phyloP scores from a whole-genome alignment of 2,797 vertebrate species.

The Eptatretus atami region DNA sequence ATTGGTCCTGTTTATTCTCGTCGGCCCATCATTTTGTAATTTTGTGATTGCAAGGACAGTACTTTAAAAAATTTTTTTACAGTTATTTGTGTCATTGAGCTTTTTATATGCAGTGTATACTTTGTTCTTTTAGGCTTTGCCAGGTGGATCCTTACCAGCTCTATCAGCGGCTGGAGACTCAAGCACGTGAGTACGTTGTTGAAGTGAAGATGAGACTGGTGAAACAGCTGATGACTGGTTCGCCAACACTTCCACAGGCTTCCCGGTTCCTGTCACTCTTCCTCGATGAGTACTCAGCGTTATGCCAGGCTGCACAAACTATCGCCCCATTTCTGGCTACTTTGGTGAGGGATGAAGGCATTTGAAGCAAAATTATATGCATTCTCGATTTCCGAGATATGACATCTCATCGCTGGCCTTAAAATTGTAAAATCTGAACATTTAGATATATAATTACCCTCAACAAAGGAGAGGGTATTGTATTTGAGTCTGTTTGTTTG shows the following conservation, averaged over 20 bases:
- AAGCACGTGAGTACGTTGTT: conserved; percentile 70
- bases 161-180: conserved; percentile 86
- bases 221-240: conserved; percentile 43
- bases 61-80: too few species aligned
- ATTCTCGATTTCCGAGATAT: not conserved
- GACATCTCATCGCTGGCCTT: not conserved
- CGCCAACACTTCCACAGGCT: conserved; percentile 41
- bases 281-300: conserved; percentile 63
- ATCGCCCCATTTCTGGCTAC: conserved; percentile 86
- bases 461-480: too few species aligned
- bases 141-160: conserved; percentile 87
- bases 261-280: conserved; percentile 77
- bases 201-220: conserved; percentile 83
- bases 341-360: conserved; percentile 26
- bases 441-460: not conserved
- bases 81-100: too few species aligned
- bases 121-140: conserved; percentile 28
- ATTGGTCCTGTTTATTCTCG: too few species aligned
- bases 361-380: not conserved
- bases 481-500: too few species aligned
- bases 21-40: too few species aligned
- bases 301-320: conserved; percentile 78
- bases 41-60: too few species aligned
- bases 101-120: too few species aligned
- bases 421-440: not conserved